Conservation (phyloP, 2,113 vertebrate species). For the Hydropotes inermis region DNA sequence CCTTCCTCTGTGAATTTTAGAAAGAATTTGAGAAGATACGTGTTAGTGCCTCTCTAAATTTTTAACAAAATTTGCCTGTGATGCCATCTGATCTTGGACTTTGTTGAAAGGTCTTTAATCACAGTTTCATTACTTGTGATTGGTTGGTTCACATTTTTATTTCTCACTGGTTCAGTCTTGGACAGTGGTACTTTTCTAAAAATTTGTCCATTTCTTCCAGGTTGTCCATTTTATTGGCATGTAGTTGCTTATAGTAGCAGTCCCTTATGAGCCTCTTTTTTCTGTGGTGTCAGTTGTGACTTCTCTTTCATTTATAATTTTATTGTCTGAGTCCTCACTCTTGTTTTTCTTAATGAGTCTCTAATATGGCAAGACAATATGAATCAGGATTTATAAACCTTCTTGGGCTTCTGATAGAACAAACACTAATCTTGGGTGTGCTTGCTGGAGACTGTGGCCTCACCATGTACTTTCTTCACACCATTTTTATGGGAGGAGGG, state of each 20-base stretch:
- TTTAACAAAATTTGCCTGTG: not conserved
- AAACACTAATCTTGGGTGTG: not conserved
- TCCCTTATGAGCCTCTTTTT: not conserved
- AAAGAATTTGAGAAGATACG: not conserved
- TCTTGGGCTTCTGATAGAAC: no score
- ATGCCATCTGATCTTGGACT: not conserved
- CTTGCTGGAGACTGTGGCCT: not conserved
- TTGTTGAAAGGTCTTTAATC: not conserved
- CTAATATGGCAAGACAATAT: rapidly evolving
- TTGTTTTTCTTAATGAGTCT: not conserved
- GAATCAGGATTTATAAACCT: not conserved
- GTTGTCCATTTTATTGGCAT: not conserved
- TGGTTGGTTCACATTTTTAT: not conserved
- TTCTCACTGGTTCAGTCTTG: not conserved
- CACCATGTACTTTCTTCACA: rapidly evolving
- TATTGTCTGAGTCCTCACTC: not conserved
- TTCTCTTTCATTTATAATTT: not conserved
- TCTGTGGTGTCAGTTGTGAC: not conserved
- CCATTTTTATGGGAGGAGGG: not conserved
- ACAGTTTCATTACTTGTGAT: not conserved
- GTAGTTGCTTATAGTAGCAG: not conserved
- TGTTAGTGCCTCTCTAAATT: not conserved
- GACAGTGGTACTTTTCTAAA: not conserved
- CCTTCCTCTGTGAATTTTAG: not conserved
- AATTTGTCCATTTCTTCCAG: not conserved